Percentiles rank a stretch among this genome's conserved stretches.
Conservation (phyloP, 2,888 invertebrate genomes). For the Altica lythri region DNA sequence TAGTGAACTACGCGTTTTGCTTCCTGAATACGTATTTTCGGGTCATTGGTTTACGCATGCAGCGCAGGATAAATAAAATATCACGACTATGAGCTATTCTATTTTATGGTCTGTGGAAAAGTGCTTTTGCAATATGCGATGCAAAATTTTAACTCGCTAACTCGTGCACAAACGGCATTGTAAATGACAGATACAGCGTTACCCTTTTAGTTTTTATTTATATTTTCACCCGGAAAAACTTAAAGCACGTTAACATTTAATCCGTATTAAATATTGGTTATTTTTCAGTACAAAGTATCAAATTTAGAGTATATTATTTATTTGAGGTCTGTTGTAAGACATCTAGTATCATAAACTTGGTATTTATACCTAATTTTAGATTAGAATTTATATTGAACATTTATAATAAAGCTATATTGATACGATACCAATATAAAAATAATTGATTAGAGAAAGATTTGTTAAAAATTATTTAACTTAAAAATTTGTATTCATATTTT, state of each 20-base stretch:
- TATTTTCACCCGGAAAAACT: not conserved
- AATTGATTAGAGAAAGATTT: no score
- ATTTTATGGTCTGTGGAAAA: slow-evolving; percentile 53
- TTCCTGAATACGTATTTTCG: slow-evolving; percentile 51
- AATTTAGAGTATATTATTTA: no score
- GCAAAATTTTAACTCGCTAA: slow-evolving; percentile 49
- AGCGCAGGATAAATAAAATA: slow-evolving; percentile 55
- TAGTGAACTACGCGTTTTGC: slow-evolving; percentile 45
- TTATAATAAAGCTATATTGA: no score
- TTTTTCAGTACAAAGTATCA: no score
- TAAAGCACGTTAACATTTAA: not conserved
- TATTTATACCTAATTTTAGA: no score
- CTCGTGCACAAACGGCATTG: slow-evolving; percentile 47
- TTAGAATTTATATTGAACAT: no score
- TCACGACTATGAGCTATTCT: slow-evolving; percentile 50
- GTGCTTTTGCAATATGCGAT: slow-evolving; percentile 51
- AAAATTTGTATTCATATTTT: no score
- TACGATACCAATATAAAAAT: no score
- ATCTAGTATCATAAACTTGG: no score
- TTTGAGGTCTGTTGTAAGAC: no score
- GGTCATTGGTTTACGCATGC: slow-evolving; percentile 53
- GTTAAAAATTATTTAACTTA: no score
- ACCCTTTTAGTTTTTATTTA: slow-evolving; percentile 24
- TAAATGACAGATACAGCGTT: slow-evolving; percentile 40
- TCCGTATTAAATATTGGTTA: no score